Base-by-base conservation (phyloP, 2,888 invertebrate species). In the Perizoma affinitatum region DNA sequence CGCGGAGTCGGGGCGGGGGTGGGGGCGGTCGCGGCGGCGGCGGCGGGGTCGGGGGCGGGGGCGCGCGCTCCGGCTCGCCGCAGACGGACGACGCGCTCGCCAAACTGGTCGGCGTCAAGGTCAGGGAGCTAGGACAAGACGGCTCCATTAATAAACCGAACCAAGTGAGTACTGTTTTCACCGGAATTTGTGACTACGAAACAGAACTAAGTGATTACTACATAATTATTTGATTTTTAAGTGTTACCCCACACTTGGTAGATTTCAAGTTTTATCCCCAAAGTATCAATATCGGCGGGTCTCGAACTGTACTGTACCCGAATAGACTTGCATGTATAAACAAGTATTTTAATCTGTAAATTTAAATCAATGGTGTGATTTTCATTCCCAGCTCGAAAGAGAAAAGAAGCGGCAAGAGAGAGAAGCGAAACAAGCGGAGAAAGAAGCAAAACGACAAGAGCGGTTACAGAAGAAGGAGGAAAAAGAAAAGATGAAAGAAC, bases 331-430 rank as follows among this genome's bases (percentile, higher is more conserved):
- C 22, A 22, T 3, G 1, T 22, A 22, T 22, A 22, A 22, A 22
- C 22, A 22, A 22, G 22, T 1, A 22, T 22, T 22, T 22, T 22
- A 2, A 22, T 22, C 22, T 22, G 22, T 22, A 22, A 22, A 22
- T 22, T 2, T 22, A 22, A 22, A 22, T 41, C 35, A n/a, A 46
- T 34, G 11, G 46, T 48, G 3, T 38, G 41, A 48, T 11, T 42
- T 34, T 34, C n/a, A 34, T 67, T 70, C 69, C 5, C 76, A 93
- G 88, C 75, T 88, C 45, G 93, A 93, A 74, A 88, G 92, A 53
- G 93, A 94, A 61, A 93, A 92, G 72, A 93, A 93, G 66, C 82
- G 93, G 0, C 92, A 89, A 70, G 94, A 94, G 71, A 86, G 88
- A 9, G 93, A 93, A 78, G 90, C 90, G 22, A 91, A 91, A 68